Conservation (phyloP, 2,797 vertebrate genomes). For the Cynopterus sphinx region DNA sequence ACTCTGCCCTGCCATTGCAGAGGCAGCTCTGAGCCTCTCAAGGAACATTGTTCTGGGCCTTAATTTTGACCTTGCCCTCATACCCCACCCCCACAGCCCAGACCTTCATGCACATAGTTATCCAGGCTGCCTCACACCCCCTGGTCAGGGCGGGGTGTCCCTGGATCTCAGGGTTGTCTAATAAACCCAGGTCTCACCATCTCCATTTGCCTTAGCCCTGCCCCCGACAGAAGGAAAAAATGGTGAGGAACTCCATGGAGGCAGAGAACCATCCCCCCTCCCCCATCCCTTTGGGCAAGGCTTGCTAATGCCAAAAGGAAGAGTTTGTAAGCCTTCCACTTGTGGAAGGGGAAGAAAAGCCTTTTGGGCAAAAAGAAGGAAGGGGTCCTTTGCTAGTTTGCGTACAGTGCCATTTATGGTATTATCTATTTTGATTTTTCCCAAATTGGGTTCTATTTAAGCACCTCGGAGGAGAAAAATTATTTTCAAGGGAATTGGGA, state of each 20-base stretch:
- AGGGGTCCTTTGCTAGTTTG: neutral
- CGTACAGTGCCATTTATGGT: neutral
- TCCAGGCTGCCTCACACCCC: neutral
- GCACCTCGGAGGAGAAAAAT: neutral
- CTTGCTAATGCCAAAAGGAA: neutral
- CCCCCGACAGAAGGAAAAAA: neutral
- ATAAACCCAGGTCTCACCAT: neutral
- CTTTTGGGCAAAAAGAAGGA: neutral
- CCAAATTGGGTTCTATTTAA: neutral
- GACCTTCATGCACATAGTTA: neutral
- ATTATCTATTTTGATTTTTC: neutral
- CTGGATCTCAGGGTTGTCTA: neutral
- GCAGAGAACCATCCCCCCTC: rapidly evolving
- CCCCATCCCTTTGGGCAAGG: neutral
- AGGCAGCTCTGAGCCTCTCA: neutral
- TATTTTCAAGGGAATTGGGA: neutral
- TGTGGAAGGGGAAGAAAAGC: neutral
- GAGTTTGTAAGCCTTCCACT: neutral
- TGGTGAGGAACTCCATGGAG: neutral
- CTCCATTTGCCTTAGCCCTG: neutral
- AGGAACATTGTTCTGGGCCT: neutral
- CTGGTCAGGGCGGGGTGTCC: neutral
- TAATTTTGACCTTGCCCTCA: neutral
- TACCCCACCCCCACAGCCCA: neutral
- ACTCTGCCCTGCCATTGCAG: neutral